Conservation (phyloP, 1,140 invertebrate genomes). For the Drosophila santomea region DNA sequence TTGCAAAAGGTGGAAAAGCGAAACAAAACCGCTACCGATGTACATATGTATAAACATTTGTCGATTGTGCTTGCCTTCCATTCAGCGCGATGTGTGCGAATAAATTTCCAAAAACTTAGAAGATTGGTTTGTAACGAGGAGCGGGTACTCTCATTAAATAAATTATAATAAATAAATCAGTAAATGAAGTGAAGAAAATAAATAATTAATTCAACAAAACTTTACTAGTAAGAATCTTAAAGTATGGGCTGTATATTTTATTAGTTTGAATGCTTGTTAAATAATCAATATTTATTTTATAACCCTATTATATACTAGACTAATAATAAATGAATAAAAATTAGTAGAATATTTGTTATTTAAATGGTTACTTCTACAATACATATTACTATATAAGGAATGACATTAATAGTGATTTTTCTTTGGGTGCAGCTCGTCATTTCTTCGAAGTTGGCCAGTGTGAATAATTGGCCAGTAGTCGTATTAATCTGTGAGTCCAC, state of each 20-base stretch:
- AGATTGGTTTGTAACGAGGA: not conserved
- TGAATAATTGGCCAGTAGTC: slow-evolving; percentile 21
- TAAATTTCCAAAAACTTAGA: slow-evolving; percentile 24
- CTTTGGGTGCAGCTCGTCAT: not conserved
- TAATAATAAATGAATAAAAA: too few species aligned
- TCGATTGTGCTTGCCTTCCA: slow-evolving; percentile 21
- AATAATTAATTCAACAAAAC: too few species aligned
- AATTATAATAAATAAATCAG: too few species aligned
- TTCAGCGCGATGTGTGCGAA: slow-evolving; percentile 26
- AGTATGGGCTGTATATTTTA: too few species aligned
- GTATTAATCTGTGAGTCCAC: slow-evolving; percentile 28
- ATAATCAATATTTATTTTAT: too few species aligned
- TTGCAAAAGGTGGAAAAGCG: slow-evolving; percentile 44
- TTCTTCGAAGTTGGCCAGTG: not conserved
- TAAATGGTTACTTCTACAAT: too few species aligned
- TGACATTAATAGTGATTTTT: not conserved
- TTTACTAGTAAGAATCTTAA: too few species aligned
- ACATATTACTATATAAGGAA: too few species aligned
- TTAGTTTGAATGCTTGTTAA: too few species aligned
- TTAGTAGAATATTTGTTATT: too few species aligned
- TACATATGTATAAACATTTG: slow-evolving; percentile 30
- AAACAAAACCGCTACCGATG: slow-evolving; percentile 31
- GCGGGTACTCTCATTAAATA: not conserved
- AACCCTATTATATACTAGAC: too few species aligned
- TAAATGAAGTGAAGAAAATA: too few species aligned